Base-by-base conservation (phyloP, 2,888 invertebrate genomes). In the Taenaris catops region DNA sequence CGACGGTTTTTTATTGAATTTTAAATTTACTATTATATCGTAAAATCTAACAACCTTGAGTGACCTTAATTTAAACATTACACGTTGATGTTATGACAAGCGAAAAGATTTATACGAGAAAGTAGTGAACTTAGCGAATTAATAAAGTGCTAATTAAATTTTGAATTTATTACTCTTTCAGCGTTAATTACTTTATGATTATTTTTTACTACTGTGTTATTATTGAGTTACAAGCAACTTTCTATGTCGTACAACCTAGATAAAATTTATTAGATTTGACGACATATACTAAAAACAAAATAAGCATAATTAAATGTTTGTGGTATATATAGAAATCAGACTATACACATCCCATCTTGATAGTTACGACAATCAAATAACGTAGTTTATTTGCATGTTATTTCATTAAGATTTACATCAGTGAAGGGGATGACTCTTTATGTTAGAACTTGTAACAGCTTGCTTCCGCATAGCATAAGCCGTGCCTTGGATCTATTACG, bases 381-480 rank as follows among this genome's bases (percentile, higher is more conserved):
- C n/a, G n/a, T n/a, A n/a, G n/a, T n/a, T n/a, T n/a, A n/a, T n/a
- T n/a, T n/a, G n/a, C n/a, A n/a, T n/a, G n/a, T n/a, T n/a, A n/a
- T n/a, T n/a, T n/a, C n/a, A n/a, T n/a, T n/a, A n/a, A n/a, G n/a
- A n/a, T n/a, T n/a, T n/a, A n/a, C 8, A 8, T 20, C 28, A 28
- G 28, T 28, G 28, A 28, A 28, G 28, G 28, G 28, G 28, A 28
- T 28, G 28, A 28, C 28, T 28, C 8, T n/a, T n/a, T n/a, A n/a
- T n/a, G n/a, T n/a, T 16, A 4, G n/a, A 10, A 12, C 7, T 28
- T 28, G 5, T 3, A 19, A 28, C 19, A 28, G 12, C 12, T 1
- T 4, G 4, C 19, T 28, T 28, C 28, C 28, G 28, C 28, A 28
- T 28, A 19, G 1, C 14, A 24, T 24, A 2, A 11, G 11, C 1